phyloP scores from a whole-genome alignment of 1,140 invertebrate genomes.

The Drosophila bocki region DNA sequence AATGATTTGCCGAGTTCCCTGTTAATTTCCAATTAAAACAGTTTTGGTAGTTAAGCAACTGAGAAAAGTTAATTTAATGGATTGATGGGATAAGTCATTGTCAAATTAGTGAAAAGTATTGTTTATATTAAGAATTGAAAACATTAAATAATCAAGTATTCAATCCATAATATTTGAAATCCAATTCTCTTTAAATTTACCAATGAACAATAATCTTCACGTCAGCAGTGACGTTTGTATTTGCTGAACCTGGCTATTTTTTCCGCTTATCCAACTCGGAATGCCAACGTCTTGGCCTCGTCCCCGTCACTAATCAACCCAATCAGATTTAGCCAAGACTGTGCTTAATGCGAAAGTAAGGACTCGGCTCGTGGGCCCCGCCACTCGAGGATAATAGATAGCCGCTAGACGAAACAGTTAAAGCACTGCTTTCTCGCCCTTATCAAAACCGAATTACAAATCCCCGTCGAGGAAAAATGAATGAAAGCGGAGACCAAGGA shows the following conservation, averaged over 20 bases:
- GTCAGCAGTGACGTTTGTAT: background rate
- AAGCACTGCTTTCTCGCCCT: slow-evolving; percentile 41
- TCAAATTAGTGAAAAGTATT: too few species aligned
- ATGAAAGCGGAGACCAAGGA: slow-evolving; percentile 15
- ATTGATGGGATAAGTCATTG: too few species aligned
- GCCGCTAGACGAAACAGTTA: slow-evolving; percentile 57
- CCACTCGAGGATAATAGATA: slow-evolving; percentile 35
- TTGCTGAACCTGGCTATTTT: background rate
- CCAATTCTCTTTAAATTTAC: background rate
- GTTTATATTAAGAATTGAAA: background rate
- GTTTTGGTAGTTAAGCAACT: too few species aligned
- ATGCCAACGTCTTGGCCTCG: background rate
- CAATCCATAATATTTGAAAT: background rate
- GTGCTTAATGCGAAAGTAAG: slow-evolving; percentile 70
- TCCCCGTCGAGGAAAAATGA: slow-evolving; percentile 47
- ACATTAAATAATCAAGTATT: too few species aligned
- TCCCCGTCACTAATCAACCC: slow-evolving; percentile 19
- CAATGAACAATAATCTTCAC: background rate
- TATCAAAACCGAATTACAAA: slow-evolving; percentile 81
- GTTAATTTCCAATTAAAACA: slow-evolving; percentile 15
- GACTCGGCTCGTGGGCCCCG: slow-evolving; percentile 21
- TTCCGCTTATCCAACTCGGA: slow-evolving; percentile 2
- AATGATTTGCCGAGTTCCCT: background rate
- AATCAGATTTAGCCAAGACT: slow-evolving; percentile 54
- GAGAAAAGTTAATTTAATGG: too few species aligned